Evolutionary conservation across 1,140 invertebrate genomes (phyloP).

Genomic region (Bombus consobrinus): DNA sequence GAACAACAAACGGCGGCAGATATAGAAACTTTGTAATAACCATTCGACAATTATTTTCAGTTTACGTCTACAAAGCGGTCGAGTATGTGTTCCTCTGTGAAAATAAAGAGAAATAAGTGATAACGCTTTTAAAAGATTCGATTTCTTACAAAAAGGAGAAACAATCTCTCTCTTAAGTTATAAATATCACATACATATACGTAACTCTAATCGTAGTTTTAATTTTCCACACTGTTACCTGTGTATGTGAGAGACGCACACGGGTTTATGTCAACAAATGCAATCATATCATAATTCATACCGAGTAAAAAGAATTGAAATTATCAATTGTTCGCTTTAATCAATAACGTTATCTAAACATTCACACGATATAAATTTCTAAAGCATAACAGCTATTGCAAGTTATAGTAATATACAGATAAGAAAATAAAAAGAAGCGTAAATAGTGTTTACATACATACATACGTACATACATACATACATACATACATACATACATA

Average conservation of each 20-base stretch:
- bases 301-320: slow-evolving; percentile 10
- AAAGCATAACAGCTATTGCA: background rate
- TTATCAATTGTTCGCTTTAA: slow-evolving; percentile 28
- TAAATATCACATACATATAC: background rate
- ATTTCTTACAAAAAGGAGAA: background rate
- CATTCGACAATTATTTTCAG: background rate
- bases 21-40: background rate
- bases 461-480: background rate
- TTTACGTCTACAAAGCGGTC: background rate
- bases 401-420: background rate
- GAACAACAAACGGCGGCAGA: background rate
- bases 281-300: slow-evolving; percentile 47
- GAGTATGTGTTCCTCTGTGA: background rate
- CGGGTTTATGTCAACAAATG: slow-evolving; percentile 18
- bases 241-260: background rate
- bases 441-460: background rate
- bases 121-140: background rate
- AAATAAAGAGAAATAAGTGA: background rate
- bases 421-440: background rate
- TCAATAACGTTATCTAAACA: slow-evolving; percentile 22
- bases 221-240: background rate
- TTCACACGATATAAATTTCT: slow-evolving; percentile 21
- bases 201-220: background rate
- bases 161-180: background rate
- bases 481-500: background rate